Base-by-base conservation (phyloP, 2,888 invertebrate species). In the Boloria selene region DNA sequence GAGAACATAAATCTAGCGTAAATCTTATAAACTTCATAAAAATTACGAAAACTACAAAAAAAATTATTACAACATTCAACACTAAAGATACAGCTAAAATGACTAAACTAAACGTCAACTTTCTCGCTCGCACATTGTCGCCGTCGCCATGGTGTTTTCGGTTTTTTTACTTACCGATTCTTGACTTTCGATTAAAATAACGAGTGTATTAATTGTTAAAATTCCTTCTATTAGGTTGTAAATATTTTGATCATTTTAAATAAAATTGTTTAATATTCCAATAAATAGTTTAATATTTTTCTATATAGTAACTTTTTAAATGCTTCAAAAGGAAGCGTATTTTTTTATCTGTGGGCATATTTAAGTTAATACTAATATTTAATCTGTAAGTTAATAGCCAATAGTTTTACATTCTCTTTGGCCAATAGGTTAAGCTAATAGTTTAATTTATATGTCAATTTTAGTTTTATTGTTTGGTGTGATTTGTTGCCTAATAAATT, bases 1-100 rank as follows among this genome's bases (percentile, higher is more conserved):
- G 73, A 73, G 73, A 79, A 82, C 82, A 79, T 81, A 82, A 77
- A 79, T 77, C 73, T 73, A 74, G 77, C 72, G 70, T 72, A 75
- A 73, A 73, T 76, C 75, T 65, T 73, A 69, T 73, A 70, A 74
- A 74, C 73, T 76, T 74, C 72, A 74, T 76, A 77, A 78, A 81
- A 79, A 77, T 71, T 65, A 74, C 71, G 70, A 75, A 75, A 76
- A 72, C 70, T 73, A 75, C 68, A 71, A 72, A 74, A 70, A 22
- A 72, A 72, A 67, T 70, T 75, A 72, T 72, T 74, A 73, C 73
- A 73, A 75, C 73, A 76, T 74, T 68, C 69, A 72, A 71, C 70
- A 65, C 64, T 69, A 70, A 63, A 72, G 22, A 66, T 55, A 64
- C 65, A 64, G 60, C 65, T 65, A 64, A 69, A 70, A 62, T 62